These are phyloP conservation scores for Biston betularia DNA, from an alignment of 2,888 invertebrate genomes.

Conservation along the genomic window DNA sequence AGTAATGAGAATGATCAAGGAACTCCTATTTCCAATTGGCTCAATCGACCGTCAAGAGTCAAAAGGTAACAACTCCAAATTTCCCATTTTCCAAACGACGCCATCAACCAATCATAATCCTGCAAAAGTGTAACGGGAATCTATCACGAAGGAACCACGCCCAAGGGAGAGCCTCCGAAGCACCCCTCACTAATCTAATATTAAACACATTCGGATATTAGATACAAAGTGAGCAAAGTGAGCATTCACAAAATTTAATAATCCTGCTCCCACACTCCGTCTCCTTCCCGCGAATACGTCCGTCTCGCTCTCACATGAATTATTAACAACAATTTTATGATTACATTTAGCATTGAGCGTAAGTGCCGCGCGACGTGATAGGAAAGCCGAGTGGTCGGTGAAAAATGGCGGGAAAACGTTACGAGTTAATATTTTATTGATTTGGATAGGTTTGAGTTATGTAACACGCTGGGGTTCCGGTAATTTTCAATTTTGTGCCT, in stretches of 20 bases:
- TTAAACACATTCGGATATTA: constrained; percentile 86
- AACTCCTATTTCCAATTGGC: constrained; percentile 32
- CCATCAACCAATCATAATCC: constrained; percentile 79
- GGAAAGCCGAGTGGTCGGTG: constrained; percentile 75
- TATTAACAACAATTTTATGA: constrained; percentile 86
- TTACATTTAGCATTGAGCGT: constrained; percentile 82
- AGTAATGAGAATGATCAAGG: background rate
- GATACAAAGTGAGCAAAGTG: constrained; percentile 86
- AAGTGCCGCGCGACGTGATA: constrained; percentile 79
- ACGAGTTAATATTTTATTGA: constrained; percentile 84
- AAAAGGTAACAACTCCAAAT: constrained; percentile 55
- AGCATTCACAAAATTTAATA: constrained; percentile 86
- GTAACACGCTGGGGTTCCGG: constrained; percentile 69
- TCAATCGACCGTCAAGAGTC: constrained; percentile 36
- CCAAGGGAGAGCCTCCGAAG: constrained; percentile 62
- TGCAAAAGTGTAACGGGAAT: constrained; percentile 69
- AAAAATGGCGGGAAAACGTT: constrained; percentile 81
- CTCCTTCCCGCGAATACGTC: constrained; percentile 51
- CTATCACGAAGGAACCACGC: constrained; percentile 74
- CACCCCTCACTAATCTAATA: constrained; percentile 83
- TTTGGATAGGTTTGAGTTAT: constrained; percentile 84
- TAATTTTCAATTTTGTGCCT: constrained; percentile 84
- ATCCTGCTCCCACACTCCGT: constrained; percentile 73
- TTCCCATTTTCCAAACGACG: constrained; percentile 71
- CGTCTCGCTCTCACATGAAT: constrained; percentile 71